These are phyloP conservation scores for Stramonita haemastoma DNA, from an alignment of 2,888 invertebrate genomes.

Conservation along the genomic window DNA sequence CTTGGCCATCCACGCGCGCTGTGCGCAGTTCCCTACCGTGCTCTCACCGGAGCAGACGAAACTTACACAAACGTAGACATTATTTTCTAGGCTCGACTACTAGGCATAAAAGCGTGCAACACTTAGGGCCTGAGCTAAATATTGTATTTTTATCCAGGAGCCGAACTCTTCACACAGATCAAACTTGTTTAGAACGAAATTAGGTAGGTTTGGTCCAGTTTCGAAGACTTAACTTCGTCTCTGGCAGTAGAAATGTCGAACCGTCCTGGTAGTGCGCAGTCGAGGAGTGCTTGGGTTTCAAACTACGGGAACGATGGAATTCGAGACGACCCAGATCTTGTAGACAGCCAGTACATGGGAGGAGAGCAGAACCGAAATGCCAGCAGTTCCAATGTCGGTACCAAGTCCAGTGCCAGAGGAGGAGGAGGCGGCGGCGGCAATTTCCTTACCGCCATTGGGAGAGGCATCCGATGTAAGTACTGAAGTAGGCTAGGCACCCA, in stretches of 20 bases:
- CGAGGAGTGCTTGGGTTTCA: constrained; percentile 68
- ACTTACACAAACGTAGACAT: no score
- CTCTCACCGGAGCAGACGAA: neutral
- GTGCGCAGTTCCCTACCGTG: constrained; percentile 23
- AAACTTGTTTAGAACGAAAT: no score
- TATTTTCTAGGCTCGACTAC: no score
- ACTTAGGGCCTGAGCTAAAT: no score
- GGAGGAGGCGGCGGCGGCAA: constrained; percentile 39
- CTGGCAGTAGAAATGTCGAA: constrained; percentile 35
- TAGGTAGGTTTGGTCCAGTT: no score
- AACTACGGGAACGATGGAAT: constrained; percentile 61
- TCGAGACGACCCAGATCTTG: constrained; percentile 62
- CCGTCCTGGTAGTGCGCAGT: constrained; percentile 68
- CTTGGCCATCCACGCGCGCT: neutral
- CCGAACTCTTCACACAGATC: no score
- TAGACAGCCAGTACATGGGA: constrained; percentile 58
- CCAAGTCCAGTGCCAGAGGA: constrained; percentile 34
- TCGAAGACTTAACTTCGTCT: constrained; percentile 5
- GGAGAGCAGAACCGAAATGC: constrained; percentile 47
- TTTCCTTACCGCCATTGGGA: constrained; percentile 61
- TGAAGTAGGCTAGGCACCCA: no score
- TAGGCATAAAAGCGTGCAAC: no score
- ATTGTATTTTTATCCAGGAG: no score
- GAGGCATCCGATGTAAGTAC: constrained; percentile 74
- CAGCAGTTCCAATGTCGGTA: constrained; percentile 52